Percentiles rank a stretch among this genome's conserved stretches.
Conservation (phyloP, 2,888 invertebrate genomes). For the Bhutanitis thaidina region DNA sequence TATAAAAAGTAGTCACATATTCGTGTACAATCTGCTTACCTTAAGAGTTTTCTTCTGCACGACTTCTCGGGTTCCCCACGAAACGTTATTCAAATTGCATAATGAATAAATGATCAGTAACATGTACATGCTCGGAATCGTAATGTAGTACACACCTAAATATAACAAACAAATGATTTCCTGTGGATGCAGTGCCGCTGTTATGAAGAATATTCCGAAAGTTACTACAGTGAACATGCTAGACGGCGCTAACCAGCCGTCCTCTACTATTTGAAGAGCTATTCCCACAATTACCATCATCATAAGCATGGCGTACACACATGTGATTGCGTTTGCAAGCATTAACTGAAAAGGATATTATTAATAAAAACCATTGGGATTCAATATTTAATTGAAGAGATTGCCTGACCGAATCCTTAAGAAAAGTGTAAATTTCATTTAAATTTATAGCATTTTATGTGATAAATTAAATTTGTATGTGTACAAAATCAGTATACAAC, state of each 20-base stretch:
- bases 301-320: slow-evolving; percentile 91
- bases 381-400: too few relatives aligned
- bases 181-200: slow-evolving; percentile 86
- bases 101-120: slow-evolving; percentile 94
- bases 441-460: too few relatives aligned
- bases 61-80: slow-evolving; percentile 96
- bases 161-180: slow-evolving; percentile 88
- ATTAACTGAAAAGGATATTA: slow-evolving; percentile 77
- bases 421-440: too few relatives aligned
- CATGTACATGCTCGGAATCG: slow-evolving; percentile 97
- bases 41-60: slow-evolving; percentile 66
- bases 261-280: slow-evolving; percentile 86
- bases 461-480: too few relatives aligned
- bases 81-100: slow-evolving; percentile 95
- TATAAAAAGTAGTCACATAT: too few relatives aligned
- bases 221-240: slow-evolving; percentile 91
- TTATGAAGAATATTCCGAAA: slow-evolving; percentile 82
- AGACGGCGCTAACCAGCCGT: slow-evolving; percentile 90
- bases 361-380: too few relatives aligned
- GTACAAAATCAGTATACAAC: too few relatives aligned
- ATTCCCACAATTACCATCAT: slow-evolving; percentile 91
- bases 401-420: too few relatives aligned
- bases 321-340: slow-evolving; percentile 87
- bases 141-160: slow-evolving; percentile 88
- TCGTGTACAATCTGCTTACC: too few relatives aligned